Base-by-base conservation (phyloP, 37 sponge, comb jelly and placozoan genomes). In the Theonella swinhoei region DNA sequence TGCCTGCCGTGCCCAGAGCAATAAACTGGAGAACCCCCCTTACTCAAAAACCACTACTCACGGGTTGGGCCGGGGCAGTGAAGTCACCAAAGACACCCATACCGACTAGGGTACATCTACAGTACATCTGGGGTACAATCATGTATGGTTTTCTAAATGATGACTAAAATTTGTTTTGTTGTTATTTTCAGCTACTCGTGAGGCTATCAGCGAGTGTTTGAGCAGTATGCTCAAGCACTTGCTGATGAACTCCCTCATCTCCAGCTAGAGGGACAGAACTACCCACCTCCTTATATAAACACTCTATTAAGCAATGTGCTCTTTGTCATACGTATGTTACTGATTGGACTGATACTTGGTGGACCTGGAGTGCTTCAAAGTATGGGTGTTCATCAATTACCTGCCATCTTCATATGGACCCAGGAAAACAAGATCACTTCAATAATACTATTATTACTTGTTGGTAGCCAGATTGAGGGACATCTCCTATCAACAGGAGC, bases 191-290 rank as follows among this genome's bases (percentile, higher is more conserved):
- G 94, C 60, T 83, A 89, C 76, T 82, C 83, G 83, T 94, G 94
- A 94, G 94, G 97, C 76, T 96, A 96, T 74, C 82, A 88, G 68
- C 91, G 89, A 84, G 89, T 94, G 80, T 96, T 94, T 89, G 80
- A 91, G 92, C 87, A 94, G 83, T 91, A 89, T 58, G 80, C 83
- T 75, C 85, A 84, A n/a, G 62, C 43, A 26, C 87, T 96, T 17
- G 76, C 72, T 38, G 64, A 81, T n/a, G 87, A 91, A 35, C 60
- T 94, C 64, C 92, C 97, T 64, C 87, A 90, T 39, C 73, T 96
- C 40, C 17, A 66, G 20, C n/a, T 94, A 7, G 88, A 86, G 39
- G 97, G 97, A 4, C 83, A 64, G 39, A 91, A 83, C 81, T 96
- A 89, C 74, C 97, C 97, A 29, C 92, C 97, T 25, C 80, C 92